Base-by-base conservation (phyloP, 2,888 invertebrate genomes). In the Erebia ligea region DNA sequence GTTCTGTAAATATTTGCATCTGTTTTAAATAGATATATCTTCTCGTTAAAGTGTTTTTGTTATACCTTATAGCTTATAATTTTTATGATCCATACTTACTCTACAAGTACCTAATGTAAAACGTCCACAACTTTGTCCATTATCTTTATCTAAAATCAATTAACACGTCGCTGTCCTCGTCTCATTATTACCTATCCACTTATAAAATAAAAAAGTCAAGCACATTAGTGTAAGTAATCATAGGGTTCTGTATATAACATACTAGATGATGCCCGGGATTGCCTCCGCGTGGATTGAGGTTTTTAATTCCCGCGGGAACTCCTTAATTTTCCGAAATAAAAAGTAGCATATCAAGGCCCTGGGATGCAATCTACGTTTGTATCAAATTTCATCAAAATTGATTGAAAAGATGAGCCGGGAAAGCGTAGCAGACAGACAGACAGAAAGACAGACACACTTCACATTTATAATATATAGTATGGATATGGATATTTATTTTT, bases 121-220 rank as follows among this genome's bases (percentile, higher is more conserved):
- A 58, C 25, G 48, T 64, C 50, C 17, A 66, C 73, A 71, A 67
- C 73, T 71, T 73, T 73, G 70, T 63, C 63, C 70, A 72, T 70
- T 69, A 73, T 70, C 69, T 71, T 74, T 73, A 74, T 75, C 71
- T 73, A 54, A 67, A 73, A 75, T 75, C 73, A 75, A 74, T 74
- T 71, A 68, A 70, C 72, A 59, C 65, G 70, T 71, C 67, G 42
- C 67, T 70, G 67, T 64, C 68, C 62, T 52, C 63, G 58, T 71
- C 59, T 67, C 45, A 65, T 19, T 19, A 6, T 40, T 19, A 65
- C 42, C 45, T 48, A 21, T 2, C 54, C 62, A 66, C 68, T 68
- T 73, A 73, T 70, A 58, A 71, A 71, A 71, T 67, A 25, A 25
- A 25, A 25, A 68, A 64, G 73, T 73, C 69, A 63, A 64, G 66